phyloP scores from a whole-genome alignment of 2,888 invertebrate genomes.

The Mylabris sibirica region DNA sequence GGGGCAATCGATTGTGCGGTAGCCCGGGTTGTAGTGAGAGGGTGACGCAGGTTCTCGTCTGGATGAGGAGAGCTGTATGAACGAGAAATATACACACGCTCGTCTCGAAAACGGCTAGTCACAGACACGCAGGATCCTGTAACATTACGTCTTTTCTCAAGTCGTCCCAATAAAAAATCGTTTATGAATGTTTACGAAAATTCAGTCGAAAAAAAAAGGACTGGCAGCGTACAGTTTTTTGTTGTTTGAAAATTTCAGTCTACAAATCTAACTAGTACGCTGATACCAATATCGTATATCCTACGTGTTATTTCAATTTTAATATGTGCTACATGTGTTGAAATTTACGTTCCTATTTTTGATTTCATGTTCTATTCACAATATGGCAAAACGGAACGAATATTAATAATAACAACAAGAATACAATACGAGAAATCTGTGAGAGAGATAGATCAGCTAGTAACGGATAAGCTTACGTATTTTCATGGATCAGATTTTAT shows the following conservation, averaged over 20 bases:
- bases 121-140: not conserved
- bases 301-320: not conserved
- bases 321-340: conserved; percentile 5
- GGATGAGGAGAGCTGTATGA: conserved; percentile 20
- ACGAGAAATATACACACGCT: not conserved
- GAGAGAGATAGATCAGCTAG: not conserved
- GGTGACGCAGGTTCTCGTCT: conserved; percentile 29
- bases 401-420: conserved; percentile 2
- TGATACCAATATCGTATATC: not conserved
- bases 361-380: conserved; percentile 8
- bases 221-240: not conserved
- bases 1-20: conserved; percentile 36
- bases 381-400: conserved; percentile 9
- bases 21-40: conserved; percentile 30
- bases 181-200: not conserved
- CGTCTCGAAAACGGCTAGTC: conserved; percentile 11
- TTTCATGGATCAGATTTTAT: not conserved
- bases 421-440: not conserved
- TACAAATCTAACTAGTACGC: not conserved
- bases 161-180: not conserved
- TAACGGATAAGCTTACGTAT: not conserved
- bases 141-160: not conserved
- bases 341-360: conserved; percentile 8
- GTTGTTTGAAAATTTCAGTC: not conserved
- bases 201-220: not conserved